A percentile compares a stretch with the other conserved stretches of the same genome.
Evolutionary conservation across 2,113 vertebrate genomes (phyloP).

Genomic region (Acrocephalus kingi): DNA sequence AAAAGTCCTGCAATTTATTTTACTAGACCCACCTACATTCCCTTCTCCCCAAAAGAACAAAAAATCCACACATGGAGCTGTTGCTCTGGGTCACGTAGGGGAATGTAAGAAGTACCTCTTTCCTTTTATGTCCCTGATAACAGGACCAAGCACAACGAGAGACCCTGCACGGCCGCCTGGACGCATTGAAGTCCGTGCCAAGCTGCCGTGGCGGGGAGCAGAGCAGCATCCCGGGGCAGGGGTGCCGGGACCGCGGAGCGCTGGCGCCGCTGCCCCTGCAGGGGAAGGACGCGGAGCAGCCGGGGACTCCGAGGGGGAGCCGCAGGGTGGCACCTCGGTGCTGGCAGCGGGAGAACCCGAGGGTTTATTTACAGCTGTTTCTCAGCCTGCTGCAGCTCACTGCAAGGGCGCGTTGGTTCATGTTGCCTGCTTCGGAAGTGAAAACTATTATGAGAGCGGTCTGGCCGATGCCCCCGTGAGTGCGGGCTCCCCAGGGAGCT

Average conservation of each 20-base stretch:
- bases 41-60: conserved; percentile 3
- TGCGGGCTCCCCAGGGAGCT: background rate
- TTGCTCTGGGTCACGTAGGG: background rate
- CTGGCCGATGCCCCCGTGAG: background rate
- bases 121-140: conserved; percentile 52
- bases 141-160: background rate
- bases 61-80: background rate
- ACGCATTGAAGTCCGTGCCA: background rate
- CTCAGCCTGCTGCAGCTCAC: background rate
- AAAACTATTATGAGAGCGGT: fast-evolving
- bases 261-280: background rate
- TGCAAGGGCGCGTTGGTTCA: background rate
- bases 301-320: fast-evolving
- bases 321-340: background rate
- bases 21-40: conserved; percentile 9
- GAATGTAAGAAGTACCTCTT: background rate
- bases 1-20: conserved; percentile 23
- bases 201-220: background rate
- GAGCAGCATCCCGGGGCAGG: background rate
- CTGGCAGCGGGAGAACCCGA: background rate
- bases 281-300: background rate
- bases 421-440: background rate
- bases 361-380: background rate
- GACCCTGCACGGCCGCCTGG: background rate
- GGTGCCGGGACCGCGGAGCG: fast-evolving